Conservation (phyloP, 2,888 invertebrate genomes). For the Parnassius smintheus region DNA sequence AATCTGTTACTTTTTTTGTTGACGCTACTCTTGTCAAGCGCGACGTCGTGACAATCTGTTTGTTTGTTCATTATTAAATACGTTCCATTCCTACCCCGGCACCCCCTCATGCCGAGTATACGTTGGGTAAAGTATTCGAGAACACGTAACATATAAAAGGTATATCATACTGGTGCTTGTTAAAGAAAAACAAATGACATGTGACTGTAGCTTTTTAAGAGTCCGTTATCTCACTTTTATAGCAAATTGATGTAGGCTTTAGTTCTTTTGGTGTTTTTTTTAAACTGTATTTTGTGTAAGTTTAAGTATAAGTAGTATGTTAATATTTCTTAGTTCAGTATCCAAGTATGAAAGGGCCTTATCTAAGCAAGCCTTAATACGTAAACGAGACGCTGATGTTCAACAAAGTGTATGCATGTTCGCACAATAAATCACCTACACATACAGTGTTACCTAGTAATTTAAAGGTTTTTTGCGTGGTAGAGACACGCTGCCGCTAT, state of each 20-base stretch:
- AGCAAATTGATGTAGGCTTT: no score
- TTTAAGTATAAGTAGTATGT: no score
- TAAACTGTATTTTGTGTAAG: no score
- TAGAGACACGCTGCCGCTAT: no score
- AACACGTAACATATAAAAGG: background rate
- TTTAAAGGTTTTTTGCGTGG: background rate
- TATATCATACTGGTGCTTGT: background rate
- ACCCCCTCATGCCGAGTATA: conserved; percentile 1
- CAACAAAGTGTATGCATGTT: conserved; percentile 14
- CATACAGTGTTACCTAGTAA: conserved; percentile 11
- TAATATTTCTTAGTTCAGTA: no score
- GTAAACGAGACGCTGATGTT: conserved; percentile 1
- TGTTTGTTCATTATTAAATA: conserved; percentile 59
- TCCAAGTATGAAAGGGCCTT: background rate
- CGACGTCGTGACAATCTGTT: conserved; percentile 51
- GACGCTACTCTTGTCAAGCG: conserved; percentile 34
- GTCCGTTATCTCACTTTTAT: no score
- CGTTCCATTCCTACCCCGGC: conserved; percentile 33
- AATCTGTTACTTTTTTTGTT: conserved; percentile 23
- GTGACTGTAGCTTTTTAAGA: background rate
- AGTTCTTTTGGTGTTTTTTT: no score
- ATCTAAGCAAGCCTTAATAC: background rate
- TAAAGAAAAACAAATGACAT: background rate
- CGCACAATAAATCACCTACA: conserved; percentile 14
- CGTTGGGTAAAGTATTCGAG: conserved; percentile 14